Evolutionary conservation across 2,113 vertebrate species (phyloP).

Genomic region (Clarias magur): DNA sequence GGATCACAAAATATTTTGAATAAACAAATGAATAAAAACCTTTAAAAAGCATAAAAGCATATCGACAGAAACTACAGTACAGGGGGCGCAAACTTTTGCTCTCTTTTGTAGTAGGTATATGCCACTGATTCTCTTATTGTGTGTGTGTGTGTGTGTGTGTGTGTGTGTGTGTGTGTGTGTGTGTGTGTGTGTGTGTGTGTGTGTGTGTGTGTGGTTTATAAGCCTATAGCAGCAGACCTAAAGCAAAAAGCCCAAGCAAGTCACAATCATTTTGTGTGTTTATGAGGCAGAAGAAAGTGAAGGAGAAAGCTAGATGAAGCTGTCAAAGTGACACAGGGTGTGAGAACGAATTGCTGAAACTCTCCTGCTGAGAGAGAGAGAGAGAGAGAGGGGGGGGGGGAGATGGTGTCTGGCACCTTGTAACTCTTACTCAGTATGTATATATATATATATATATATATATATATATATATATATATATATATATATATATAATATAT

Average conservation of each 20-base stretch:
- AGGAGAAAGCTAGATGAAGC: conserved; percentile 60
- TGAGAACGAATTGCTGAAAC: conserved; percentile 44
- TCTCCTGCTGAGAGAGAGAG: conserved; percentile 10
- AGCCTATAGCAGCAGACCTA: not conserved
- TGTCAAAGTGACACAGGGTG: conserved; percentile 61
- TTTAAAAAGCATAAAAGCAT: too few species aligned
- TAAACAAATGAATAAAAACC: too few species aligned
- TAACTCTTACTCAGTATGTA: not conserved
- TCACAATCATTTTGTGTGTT: conserved; percentile 15
- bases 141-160: not conserved
- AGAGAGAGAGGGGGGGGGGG: conserved; percentile 11
- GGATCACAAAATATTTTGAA: not conserved
- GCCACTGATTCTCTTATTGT: not conserved
- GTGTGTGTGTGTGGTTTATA: not conserved
- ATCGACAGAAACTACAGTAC: not conserved
- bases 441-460: not conserved
- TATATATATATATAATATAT: not conserved
- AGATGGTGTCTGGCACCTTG: not conserved
- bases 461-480: not conserved
- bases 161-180: conserved; percentile 2
- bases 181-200: conserved; percentile 5
- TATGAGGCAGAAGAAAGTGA: conserved; percentile 38
- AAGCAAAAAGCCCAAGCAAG: not conserved
- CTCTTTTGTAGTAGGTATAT: not conserved
- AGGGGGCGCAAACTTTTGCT: not conserved